Evolutionary conservation across 1,140 invertebrate species (phyloP).

Genomic region (Dolichoris vasculosae): DNA sequence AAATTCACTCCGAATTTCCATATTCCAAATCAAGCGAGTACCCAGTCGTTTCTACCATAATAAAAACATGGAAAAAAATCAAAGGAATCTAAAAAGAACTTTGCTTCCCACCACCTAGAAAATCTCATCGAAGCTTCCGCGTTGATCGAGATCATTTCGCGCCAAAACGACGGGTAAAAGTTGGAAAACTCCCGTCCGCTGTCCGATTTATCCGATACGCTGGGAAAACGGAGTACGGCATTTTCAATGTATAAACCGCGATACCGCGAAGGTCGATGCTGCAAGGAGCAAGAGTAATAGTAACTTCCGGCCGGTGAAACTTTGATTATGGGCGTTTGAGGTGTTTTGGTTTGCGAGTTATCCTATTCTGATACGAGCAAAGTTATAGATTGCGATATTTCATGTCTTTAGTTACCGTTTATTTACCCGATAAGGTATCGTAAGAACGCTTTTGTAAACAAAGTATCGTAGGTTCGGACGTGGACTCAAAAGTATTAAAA

Average conservation of each 20-base stretch:
- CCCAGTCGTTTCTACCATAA: background rate
- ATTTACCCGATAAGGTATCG: background rate
- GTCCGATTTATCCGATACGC: background rate
- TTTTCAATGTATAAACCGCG: background rate
- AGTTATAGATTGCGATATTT: background rate
- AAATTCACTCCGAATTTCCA: slow-evolving; percentile 37
- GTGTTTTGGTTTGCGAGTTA: slow-evolving; percentile 1
- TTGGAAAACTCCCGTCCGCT: slow-evolving; percentile 23
- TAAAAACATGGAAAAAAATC: slow-evolving; percentile 10
- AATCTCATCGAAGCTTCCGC: slow-evolving; percentile 12
- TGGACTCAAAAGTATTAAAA: no score
- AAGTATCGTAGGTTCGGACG: no score
- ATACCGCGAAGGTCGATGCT: background rate
- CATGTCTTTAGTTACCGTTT: background rate
- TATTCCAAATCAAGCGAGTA: slow-evolving; percentile 32
- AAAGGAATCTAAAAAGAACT: slow-evolving; percentile 6
- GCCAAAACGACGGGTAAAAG: slow-evolving; percentile 18
- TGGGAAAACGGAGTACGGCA: background rate
- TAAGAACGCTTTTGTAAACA: background rate
- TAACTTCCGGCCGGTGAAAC: background rate
- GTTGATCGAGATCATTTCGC: slow-evolving; percentile 41
- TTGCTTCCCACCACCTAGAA: background rate
- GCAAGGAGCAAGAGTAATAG: slow-evolving; percentile 28
- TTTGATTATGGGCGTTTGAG: slow-evolving; percentile 2
- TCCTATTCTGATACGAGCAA: background rate